Evolutionary conservation across 2,797 vertebrate species (phyloP).

Genomic region (Podargus strigoides): DNA sequence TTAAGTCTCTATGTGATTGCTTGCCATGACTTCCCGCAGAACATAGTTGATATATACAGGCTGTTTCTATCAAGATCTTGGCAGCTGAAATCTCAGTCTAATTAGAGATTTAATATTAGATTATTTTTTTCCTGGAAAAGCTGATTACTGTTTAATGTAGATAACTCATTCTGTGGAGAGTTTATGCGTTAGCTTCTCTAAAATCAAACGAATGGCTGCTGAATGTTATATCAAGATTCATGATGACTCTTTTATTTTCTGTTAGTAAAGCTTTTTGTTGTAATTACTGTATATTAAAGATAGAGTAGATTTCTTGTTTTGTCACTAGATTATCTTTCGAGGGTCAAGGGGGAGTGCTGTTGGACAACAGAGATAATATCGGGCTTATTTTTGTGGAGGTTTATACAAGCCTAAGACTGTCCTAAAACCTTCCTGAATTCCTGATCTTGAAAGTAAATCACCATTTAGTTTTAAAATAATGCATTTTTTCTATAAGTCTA

Average conservation of each 20-base stretch:
- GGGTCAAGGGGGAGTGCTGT: background rate
- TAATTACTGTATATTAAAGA: background rate
- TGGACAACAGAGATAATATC: background rate
- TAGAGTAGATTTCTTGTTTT: background rate
- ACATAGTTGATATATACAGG: conserved; percentile 47
- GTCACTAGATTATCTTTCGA: background rate
- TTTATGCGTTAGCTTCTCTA: background rate
- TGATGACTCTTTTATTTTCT: background rate
- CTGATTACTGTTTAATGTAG: background rate
- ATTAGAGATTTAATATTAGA: conserved; percentile 61
- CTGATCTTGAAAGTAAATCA: background rate
- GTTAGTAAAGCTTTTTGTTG: background rate
- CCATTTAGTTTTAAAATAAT: background rate
- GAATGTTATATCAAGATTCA: background rate
- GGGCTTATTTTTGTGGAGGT: background rate
- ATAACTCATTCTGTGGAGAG: background rate
- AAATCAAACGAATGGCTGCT: background rate
- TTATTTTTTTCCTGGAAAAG: background rate
- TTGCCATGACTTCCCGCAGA: too few species aligned
- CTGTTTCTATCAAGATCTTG: conserved; percentile 69
- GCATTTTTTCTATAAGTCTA: background rate
- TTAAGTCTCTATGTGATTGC: too few species aligned
- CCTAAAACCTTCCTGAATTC: background rate
- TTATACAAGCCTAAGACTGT: background rate
- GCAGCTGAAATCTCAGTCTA: conserved; percentile 67